Evolutionary conservation across 2,888 invertebrate genomes (phyloP), one percentile per base, ranked within the genome.

Genomic region (Seira sanloemensis): DNA sequence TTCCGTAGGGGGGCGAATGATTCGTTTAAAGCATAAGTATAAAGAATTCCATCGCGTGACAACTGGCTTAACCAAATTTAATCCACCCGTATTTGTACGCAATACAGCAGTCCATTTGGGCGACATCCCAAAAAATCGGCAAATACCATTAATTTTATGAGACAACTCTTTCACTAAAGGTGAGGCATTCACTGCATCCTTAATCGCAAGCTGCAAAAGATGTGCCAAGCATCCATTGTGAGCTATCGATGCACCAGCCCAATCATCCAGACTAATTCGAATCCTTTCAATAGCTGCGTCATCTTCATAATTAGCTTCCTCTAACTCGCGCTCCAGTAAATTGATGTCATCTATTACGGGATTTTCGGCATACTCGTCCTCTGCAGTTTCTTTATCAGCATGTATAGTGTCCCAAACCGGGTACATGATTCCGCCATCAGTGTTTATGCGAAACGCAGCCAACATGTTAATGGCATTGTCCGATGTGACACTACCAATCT

Each of bases 401-500:
- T 62, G 62, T 62, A 7, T 19, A 62, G n/a, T 62, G 62, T 12
- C 7, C 18, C 62, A n/a, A n/a, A n/a, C n/a, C n/a, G n/a, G n/a
- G n/a, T n/a, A n/a, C n/a, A n/a, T n/a, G n/a, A n/a, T n/a, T n/a
- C n/a, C n/a, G n/a, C n/a, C n/a, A n/a, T n/a, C n/a, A n/a, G n/a
- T n/a, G n/a, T n/a, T n/a, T 62, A 50, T 50, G 21, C 50, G 37
- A 16, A 71, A 71, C 2, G 71, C 71, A 2, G 50, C 71, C 1
- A 71, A 7, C 71, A 71, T 71, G 23, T 71, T 71, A 5, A 50
- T 12, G 7, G 71, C 71, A 16, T 71, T 71, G 25, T 71, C 71
- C 1, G 50, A 25, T 21, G 71, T 71, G 1, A 71, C 71, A 23
- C 21, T 21, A 1, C 71, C 71, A 71, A 71, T 16, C 71, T 71